Evolutionary conservation across 2,113 vertebrate genomes (phyloP).

Genomic region (Tringa solitaria): DNA sequence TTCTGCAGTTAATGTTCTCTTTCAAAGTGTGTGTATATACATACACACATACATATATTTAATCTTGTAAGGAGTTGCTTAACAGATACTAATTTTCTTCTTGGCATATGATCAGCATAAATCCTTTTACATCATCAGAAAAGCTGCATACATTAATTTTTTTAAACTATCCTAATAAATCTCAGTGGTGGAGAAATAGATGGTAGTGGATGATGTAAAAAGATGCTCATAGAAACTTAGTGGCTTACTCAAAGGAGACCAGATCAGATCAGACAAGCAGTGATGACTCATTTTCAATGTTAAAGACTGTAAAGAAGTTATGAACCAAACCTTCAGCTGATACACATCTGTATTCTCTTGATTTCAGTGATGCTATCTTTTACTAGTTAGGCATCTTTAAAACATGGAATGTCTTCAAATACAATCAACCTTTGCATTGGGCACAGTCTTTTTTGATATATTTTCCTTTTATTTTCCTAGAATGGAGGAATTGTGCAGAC

Average conservation of each 20-base stretch:
- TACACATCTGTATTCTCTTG: background rate
- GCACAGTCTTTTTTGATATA: conserved; percentile 63
- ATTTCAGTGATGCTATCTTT: background rate
- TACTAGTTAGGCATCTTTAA: background rate
- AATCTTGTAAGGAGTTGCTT: background rate
- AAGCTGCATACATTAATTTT: background rate
- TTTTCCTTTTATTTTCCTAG: conserved; percentile 75
- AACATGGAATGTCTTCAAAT: background rate
- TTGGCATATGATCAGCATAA: background rate
- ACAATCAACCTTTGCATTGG: background rate
- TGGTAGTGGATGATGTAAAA: background rate
- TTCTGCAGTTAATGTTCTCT: background rate
- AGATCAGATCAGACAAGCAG: background rate
- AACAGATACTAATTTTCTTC: background rate
- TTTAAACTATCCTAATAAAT: background rate
- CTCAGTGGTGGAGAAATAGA: background rate
- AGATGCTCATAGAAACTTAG: background rate
- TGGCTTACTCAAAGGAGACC: background rate
- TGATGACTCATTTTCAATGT: background rate
- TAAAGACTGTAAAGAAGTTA: background rate
- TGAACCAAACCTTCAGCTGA: background rate
- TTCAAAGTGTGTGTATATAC: background rate
- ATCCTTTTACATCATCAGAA: background rate
- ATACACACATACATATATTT: background rate
- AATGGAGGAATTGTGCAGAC: conserved; percentile 90